Percentiles rank a stretch among this genome's conserved stretches.
Evolutionary conservation across 1,140 invertebrate genomes (phyloP).

Genomic region (Drosophila tsacasi): DNA sequence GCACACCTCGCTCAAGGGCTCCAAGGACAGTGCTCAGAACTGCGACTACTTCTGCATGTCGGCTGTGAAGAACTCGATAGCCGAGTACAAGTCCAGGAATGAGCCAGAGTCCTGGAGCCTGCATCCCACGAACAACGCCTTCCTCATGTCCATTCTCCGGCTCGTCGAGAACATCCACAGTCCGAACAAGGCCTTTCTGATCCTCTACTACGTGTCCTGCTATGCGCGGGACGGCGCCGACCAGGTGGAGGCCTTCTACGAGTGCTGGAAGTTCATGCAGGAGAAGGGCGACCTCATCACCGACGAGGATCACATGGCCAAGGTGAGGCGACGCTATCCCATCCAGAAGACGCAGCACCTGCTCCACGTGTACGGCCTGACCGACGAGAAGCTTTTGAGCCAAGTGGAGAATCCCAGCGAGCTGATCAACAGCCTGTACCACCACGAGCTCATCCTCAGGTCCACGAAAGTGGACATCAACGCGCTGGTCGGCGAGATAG

Average conservation of each 20-base stretch:
- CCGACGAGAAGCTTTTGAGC: constrained; percentile 86
- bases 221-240: constrained; percentile 86
- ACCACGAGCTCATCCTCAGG: constrained; percentile 86
- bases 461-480: constrained; percentile 86
- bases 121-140: constrained; percentile 82
- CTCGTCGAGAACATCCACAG: constrained; percentile 67
- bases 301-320: constrained; percentile 85
- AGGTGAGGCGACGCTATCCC: constrained; percentile 86
- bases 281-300: constrained; percentile 84
- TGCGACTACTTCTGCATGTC: constrained; percentile 83
- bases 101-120: constrained; percentile 77
- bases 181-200: constrained; percentile 69
- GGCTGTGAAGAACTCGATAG: constrained; percentile 82
- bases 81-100: constrained; percentile 72
- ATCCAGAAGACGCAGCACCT: constrained; percentile 86
- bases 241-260: constrained; percentile 87
- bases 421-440: constrained; percentile 86
- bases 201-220: constrained; percentile 77
- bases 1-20: constrained; percentile 72
- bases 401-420: constrained; percentile 86
- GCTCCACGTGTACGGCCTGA: constrained; percentile 87
- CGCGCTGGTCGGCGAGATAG: constrained; percentile 86
- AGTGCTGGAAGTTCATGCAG: constrained; percentile 87
- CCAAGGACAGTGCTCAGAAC: constrained; percentile 62
- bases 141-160: constrained; percentile 78